Evolutionary conservation across 2,113 vertebrate species (phyloP), one percentile per base, ranked within the genome.

Genomic region (Miniopterus natalensis): DNA sequence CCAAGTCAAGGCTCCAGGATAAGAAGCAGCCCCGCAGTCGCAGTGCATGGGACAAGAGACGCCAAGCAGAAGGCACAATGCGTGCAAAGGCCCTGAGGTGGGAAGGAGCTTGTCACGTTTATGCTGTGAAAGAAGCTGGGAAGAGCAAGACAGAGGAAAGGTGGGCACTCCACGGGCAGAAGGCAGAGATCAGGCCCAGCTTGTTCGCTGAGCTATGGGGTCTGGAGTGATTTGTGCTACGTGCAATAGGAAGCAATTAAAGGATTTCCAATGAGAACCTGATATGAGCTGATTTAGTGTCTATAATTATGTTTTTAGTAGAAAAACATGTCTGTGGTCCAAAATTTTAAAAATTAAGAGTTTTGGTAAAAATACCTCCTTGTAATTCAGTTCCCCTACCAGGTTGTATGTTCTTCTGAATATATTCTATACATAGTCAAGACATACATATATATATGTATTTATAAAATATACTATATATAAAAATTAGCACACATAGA

Each of bases 261-360:
- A 57, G 55, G 36, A 77, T 68, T 53, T 70, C 78, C 1, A 57
- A 21, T 3, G 45, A 2, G 18, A 79, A 63, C 81, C 4, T 55
- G 18, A 45, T 53, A 80, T 29, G 13, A 59, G 45, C 5, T 63
- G 7, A 84, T 79, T 53, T 31, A 42, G n/a, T 70, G 68, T 84
- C 70, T 63, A 18, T 53, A 73, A 63, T 93, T 78, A 8, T 29
- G 4, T 29, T 73, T 77, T 73, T 84, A 71, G 57, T 49, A 92
- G 65, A 90, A 88, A 88, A 84, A 45, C 15, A 53, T 85, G 42
- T 88, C 27, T 40, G 8, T 93, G 27, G 18, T 42, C 20, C 2
- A 45, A 74, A 84, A 53, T 51, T 91, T 8, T 45, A 59, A 81
- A 84, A 61, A 20, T 42, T 42, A 40, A 40, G 14, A 2, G 18